These are phyloP conservation scores for Phaetusa simplex DNA, from an alignment of 2,113 vertebrate genomes.

Conservation along the genomic window DNA sequence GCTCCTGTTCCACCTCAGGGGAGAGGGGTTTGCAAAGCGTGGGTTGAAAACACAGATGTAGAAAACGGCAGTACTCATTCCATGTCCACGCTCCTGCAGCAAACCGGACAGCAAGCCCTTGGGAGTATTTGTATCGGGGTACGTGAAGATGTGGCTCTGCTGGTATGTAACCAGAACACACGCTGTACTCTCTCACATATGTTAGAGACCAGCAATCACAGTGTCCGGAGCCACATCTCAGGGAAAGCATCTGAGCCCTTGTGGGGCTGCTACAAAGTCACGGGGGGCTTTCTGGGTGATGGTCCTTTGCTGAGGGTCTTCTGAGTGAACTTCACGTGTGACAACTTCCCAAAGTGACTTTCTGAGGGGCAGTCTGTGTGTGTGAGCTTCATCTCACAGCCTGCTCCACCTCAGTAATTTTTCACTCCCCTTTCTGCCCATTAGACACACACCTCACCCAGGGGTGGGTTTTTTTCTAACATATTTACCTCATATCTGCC, in stretches of 20 bases:
- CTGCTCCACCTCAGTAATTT: background rate
- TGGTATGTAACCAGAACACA: background rate
- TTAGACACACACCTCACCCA: background rate
- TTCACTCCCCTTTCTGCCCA: background rate
- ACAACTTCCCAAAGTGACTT: background rate
- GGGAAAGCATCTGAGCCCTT: background rate
- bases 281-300: too few relatives aligned
- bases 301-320: background rate
- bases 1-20: background rate
- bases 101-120: background rate
- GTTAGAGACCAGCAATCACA: rapidly evolving
- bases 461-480: background rate
- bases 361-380: background rate
- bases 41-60: background rate
- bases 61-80: background rate
- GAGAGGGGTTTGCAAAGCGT: background rate
- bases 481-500: rapidly evolving
- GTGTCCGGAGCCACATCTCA: rapidly evolving
- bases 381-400: background rate
- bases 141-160: background rate
- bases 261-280: too few relatives aligned
- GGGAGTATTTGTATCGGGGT: background rate
- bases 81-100: rapidly evolving
- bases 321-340: rapidly evolving
- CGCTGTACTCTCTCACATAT: rapidly evolving